Evolutionary conservation across 2,888 invertebrate species (phyloP), one percentile per base, ranked within the genome.

Genomic region (Incurvaria masculella): DNA sequence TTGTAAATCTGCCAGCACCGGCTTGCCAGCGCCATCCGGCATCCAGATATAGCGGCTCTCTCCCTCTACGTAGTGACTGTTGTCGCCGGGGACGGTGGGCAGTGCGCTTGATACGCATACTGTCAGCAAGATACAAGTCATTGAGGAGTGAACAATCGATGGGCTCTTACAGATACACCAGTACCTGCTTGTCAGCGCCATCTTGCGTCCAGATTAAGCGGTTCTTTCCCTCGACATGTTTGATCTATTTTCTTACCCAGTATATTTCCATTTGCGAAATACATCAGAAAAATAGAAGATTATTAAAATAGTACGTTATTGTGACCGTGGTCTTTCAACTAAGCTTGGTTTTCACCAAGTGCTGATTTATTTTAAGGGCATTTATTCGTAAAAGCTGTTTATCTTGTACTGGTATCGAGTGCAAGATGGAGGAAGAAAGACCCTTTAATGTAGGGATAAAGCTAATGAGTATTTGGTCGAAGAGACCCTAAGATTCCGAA

Each of bases 41-140:
- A 76, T 72, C 73, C 74, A 76, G 46, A 76, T 62, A 56, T 71
- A 78, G 2, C 68, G 69, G 54, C 72, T 73, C 45, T 63, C 61
- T 0, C 75, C 75, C 53, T 74, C 73, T 4, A 71, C 67, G 57
- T 75, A 76, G 56, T 71, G 64, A 49, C 69, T 72, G 51, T 76
- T 76, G 51, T 74, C 72, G 21, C 70, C 69, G 14, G 74, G 73
- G 18, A 65, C 47, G 8, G 5, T 42, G 17, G 16, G 38, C 17
- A 38, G 10, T 6, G 1, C 14, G 38, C 17, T 38, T 38, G 17
- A n/a, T 5, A 38, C 2, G 33, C 14, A 33, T 33, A 33, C 33
- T 33, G 33, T 33, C 16, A n/a, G 14, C 55, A 18, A 16, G 68
- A 66, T 18, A 68, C 56, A 11, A 2, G 33, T 41, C 41, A 16